These are phyloP conservation scores for Vicugna pacos DNA, from an alignment of 2,113 vertebrate genomes.

Conservation along the genomic window DNA sequence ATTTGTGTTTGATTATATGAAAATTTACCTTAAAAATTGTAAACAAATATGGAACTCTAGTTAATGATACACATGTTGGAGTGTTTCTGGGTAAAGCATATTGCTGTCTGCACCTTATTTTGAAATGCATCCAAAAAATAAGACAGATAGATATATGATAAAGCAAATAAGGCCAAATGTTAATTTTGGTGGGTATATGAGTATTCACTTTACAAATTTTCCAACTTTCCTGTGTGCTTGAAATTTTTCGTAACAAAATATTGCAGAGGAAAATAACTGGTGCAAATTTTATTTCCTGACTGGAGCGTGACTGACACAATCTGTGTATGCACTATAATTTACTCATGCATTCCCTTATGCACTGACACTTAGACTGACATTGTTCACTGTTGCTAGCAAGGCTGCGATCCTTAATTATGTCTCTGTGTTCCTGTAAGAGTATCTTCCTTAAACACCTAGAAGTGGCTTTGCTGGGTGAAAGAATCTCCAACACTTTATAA, in stretches of 20 bases:
- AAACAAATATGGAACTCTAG: conserved; percentile 73
- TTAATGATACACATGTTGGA: conserved; percentile 47
- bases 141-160: not conserved
- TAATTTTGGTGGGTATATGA: conserved; percentile 1
- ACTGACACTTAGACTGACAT: not conserved
- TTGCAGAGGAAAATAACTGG: not conserved
- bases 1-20: conserved; percentile 48
- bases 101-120: conserved; percentile 63
- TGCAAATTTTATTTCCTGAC: not conserved
- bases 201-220: not conserved
- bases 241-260: conserved; percentile 3
- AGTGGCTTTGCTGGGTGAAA: not conserved
- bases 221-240: not conserved
- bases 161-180: conserved; percentile 23
- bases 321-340: not conserved
- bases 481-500: not conserved
- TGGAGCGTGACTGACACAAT: not conserved
- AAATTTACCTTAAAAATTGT: conserved; percentile 52
- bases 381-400: not conserved
- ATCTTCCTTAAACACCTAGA: not conserved
- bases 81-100: conserved; percentile 70
- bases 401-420: not conserved
- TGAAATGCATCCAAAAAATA: conserved; percentile 41
- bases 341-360: not conserved
- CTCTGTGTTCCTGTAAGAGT: not conserved